These are phyloP conservation scores for Caenorhabditis tropicalis DNA, from an alignment of 1,140 invertebrate species.

Conservation along the genomic window DNA sequence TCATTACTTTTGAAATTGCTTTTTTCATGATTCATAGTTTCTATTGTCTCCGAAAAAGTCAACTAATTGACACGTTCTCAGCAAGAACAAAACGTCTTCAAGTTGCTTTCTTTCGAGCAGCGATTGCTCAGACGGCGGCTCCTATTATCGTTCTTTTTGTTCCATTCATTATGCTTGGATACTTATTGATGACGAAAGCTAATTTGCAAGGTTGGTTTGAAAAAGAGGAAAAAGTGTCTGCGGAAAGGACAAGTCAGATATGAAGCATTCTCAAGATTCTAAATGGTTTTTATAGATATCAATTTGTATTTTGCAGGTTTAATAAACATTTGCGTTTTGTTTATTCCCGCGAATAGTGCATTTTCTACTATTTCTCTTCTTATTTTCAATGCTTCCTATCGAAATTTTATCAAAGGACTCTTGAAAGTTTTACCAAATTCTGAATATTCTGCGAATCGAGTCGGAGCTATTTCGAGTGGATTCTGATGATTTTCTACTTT, in stretches of 20 bases:
- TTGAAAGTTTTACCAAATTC: neutral
- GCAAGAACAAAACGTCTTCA: neutral
- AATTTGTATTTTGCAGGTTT: neutral
- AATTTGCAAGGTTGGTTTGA: constrained; percentile 34
- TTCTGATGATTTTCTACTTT: too few species aligned
- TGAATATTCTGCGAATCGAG: neutral
- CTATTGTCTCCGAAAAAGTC: neutral
- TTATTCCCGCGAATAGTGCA: neutral
- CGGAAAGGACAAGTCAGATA: too few species aligned
- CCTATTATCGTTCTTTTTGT: neutral
- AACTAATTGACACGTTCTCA: neutral
- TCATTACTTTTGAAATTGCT: neutral
- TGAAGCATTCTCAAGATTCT: too few species aligned
- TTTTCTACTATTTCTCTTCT: neutral
- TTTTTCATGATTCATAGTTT: neutral
- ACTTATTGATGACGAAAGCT: neutral
- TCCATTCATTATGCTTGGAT: constrained; percentile 3
- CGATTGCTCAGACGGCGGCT: neutral
- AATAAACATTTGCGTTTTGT: neutral
- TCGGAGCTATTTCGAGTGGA: neutral
- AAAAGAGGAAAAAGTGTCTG: neutral
- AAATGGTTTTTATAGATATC: too few species aligned
- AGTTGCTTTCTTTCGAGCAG: neutral
- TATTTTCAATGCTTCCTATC: neutral
- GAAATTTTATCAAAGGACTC: neutral